Evolutionary conservation across 1,140 invertebrate genomes (phyloP).

Genomic region (Diorhabda elongata): DNA sequence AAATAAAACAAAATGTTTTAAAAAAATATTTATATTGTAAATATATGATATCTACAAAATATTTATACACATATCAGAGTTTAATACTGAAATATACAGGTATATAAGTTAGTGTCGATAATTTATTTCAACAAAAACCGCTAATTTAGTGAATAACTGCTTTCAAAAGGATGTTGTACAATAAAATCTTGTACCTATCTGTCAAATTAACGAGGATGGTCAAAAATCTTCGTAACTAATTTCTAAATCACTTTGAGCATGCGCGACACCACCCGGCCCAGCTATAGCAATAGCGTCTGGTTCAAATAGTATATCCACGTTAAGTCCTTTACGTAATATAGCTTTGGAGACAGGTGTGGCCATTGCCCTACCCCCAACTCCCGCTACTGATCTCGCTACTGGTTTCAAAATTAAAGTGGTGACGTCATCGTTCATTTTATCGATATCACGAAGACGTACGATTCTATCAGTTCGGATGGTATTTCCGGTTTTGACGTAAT

Average conservation of each 20-base stretch:
- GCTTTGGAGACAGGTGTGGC: constrained; percentile 62
- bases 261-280: constrained; percentile 65
- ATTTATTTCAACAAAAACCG: too few species aligned
- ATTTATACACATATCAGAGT: too few species aligned
- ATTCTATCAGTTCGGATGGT: constrained; percentile 31
- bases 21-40: too few species aligned
- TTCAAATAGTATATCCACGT: constrained; percentile 56
- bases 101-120: too few species aligned
- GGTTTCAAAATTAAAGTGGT: constrained; percentile 59
- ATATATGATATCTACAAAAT: too few species aligned
- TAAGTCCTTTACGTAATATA: constrained; percentile 50
- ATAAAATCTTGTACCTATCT: too few species aligned
- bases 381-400: constrained; percentile 58
- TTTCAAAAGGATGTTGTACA: too few species aligned
- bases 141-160: too few species aligned
- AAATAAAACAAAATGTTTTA: too few species aligned
- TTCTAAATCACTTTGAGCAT: constrained; percentile 61
- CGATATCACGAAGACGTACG: constrained; percentile 31
- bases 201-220: too few species aligned
- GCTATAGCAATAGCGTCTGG: constrained; percentile 64
- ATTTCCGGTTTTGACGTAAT: constrained; percentile 37
- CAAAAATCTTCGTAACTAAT: constrained; percentile 39
- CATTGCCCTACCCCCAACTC: constrained; percentile 60
- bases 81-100: too few species aligned
- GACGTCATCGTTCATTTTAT: constrained; percentile 34